Evolutionary conservation across 2,888 invertebrate species (phyloP).

Genomic region (Drosophila greeni): DNA sequence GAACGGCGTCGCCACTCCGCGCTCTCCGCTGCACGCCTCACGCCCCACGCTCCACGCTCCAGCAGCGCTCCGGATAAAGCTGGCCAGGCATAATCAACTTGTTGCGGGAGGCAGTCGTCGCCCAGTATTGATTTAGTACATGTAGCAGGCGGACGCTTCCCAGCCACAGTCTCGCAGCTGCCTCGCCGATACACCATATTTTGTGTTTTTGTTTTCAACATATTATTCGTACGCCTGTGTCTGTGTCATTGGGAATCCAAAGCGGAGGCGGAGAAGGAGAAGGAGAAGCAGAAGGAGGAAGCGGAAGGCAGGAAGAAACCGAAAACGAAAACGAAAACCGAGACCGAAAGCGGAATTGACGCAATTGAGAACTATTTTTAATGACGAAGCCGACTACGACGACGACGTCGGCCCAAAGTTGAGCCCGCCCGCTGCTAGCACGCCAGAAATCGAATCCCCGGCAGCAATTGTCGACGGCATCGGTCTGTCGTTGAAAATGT

Average conservation of each 20-base stretch:
- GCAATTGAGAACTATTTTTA: slow-evolving; percentile 50
- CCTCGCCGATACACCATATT: no score
- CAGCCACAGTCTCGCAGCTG: slow-evolving; percentile 15
- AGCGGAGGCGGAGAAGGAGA: not conserved
- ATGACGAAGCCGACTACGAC: slow-evolving; percentile 17
- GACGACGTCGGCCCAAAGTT: slow-evolving; percentile 1
- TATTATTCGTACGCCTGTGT: slow-evolving; percentile 18
- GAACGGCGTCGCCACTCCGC: slow-evolving; percentile 10
- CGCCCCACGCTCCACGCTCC: slow-evolving; percentile 3
- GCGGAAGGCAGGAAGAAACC: slow-evolving; percentile 36
- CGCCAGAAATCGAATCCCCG: slow-evolving; percentile 10
- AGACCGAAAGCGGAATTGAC: slow-evolving; percentile 51
- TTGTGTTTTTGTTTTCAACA: not conserved
- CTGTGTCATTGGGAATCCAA: slow-evolving; percentile 4
- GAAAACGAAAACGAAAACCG: slow-evolving; percentile 1
- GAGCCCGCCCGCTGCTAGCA: slow-evolving; percentile 5
- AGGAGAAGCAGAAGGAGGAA: slow-evolving; percentile 30
- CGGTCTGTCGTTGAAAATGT: slow-evolving; percentile 55
- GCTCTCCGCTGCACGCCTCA: not conserved
- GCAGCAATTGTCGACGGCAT: not conserved
- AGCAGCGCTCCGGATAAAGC: slow-evolving; percentile 24
- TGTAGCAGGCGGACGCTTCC: slow-evolving; percentile 21
- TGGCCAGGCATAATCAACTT: slow-evolving; percentile 37
- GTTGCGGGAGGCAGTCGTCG: slow-evolving; percentile 37
- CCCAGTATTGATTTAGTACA: slow-evolving; percentile 43